Evolutionary conservation across 2,888 invertebrate genomes (phyloP), one percentile per base, ranked within the genome.

Genomic region (Polyommatus icarus): DNA sequence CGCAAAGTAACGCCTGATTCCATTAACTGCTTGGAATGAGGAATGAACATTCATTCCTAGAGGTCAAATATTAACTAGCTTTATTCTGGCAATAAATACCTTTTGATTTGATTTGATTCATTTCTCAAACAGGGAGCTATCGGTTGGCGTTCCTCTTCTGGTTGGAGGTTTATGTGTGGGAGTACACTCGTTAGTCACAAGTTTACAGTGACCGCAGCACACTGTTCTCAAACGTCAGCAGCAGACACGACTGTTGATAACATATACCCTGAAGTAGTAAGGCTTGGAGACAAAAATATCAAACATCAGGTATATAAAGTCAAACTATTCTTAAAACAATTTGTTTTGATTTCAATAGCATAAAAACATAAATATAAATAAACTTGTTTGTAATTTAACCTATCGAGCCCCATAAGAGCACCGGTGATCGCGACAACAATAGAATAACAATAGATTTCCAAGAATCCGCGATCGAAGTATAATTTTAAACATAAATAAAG

Each of bases 191-290:
- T 97, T 77, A 95, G 95, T 76, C 90, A 95, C 40, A 91, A 90
- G 78, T 96, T 95, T 84, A 94, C 96, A 2, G 84, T 97, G 67
- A 96, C 96, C 0, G 96, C 96, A 0, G 96, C 96, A 0, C 96
- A 97, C 84, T 97, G 96, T 82, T 84, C 86, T 24, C 83, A 82
- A 3, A 84, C 84, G 0, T 85, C 87, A 0, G 71, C 80, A 0
- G 79, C 80, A 40, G 88, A 89, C 54, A 82, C 84, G 1, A 83
- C 84, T 20, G 83, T 89, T 71, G 79, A 84, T 8, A 86, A 87
- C 75, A 76, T 82, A 6, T 79, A 83, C 5, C 89, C 89, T 0
- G 86, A 88, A 80, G 86, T 89, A 20, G 84, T 88, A 3, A 83
- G 89, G 36, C 82, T 89, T 75, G 89, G 88, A 0, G 84, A 85